A percentile compares a stretch with the other conserved stretches of the same genome.
Conservation (phyloP, 2,113 vertebrate genomes). For the Eulemur macaco region DNA sequence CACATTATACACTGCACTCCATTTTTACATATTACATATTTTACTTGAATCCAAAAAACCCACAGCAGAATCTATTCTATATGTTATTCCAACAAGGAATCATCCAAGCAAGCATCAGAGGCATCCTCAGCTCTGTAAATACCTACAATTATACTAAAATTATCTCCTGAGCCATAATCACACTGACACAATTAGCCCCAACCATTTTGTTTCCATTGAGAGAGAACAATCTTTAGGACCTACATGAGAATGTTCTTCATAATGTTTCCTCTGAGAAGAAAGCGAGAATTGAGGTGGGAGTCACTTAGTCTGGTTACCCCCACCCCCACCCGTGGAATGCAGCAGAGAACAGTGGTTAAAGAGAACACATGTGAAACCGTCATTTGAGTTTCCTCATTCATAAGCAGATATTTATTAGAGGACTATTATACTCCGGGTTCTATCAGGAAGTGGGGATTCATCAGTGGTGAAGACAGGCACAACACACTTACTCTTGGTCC, state of each 20-base stretch:
- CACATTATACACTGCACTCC: background rate
- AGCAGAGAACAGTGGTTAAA: background rate
- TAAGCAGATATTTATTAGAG: background rate
- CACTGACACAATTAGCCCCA: background rate
- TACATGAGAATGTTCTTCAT: background rate
- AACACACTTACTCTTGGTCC: background rate
- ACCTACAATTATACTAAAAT: background rate
- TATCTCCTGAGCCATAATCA: background rate
- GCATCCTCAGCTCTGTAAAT: background rate
- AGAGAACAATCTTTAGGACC: background rate
- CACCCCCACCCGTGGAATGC: background rate
- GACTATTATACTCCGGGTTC: background rate
- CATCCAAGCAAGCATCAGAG: background rate
- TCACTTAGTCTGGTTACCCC: background rate
- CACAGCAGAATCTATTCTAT: background rate
- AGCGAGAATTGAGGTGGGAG: background rate
- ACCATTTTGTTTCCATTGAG: background rate
- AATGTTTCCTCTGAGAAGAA: background rate
- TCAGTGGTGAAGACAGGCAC: background rate
- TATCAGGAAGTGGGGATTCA: background rate
- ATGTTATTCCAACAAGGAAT: background rate
- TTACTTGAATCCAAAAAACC: background rate
- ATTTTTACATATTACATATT: background rate
- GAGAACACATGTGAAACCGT: background rate
- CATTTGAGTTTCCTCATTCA: background rate